A percentile compares a stretch with the other conserved stretches of the same genome.
Conservation (phyloP, 2,113 vertebrate genomes). For the Ptychochromis oligacanthus region DNA sequence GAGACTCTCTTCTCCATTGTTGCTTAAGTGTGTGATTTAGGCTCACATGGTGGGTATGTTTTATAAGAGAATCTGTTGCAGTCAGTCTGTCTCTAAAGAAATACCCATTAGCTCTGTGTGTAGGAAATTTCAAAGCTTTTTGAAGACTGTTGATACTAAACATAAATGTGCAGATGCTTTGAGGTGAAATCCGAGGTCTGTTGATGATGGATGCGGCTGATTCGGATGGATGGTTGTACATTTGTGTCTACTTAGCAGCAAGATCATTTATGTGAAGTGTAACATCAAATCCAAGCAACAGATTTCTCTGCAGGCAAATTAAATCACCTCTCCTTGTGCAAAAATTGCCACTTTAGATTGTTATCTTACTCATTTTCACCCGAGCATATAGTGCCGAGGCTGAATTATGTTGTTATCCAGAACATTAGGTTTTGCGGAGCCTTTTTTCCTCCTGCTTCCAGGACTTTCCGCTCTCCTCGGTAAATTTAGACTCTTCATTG, state of each 20-base stretch:
- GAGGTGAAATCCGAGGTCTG: not conserved
- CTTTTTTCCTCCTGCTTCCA: slow-evolving; percentile 18
- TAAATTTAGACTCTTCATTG: slow-evolving; percentile 53
- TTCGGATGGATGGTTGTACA: not conserved
- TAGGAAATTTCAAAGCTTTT: not conserved
- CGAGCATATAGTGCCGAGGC: not conserved
- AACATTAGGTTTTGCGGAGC: slow-evolving; percentile 44
- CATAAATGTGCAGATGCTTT: not conserved
- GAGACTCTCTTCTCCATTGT: not conserved
- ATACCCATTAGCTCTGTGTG: not conserved
- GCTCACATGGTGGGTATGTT: not conserved
- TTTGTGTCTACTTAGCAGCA: not conserved
- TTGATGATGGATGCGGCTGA: not conserved
- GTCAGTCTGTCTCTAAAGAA: not conserved
- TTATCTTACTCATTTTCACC: not conserved
- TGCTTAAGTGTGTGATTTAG: slow-evolving; percentile 9
- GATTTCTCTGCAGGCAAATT: slow-evolving; percentile 6
- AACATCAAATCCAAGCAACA: slow-evolving; percentile 6
- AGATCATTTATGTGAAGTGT: not conserved
- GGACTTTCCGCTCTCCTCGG: slow-evolving; percentile 37
- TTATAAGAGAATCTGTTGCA: too few species aligned
- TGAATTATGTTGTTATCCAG: slow-evolving; percentile 27
- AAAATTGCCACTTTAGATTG: slow-evolving; percentile 12
- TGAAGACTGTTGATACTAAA: not conserved
- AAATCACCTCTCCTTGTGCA: slow-evolving; percentile 4